phyloP scores from a whole-genome alignment of 2,888 invertebrate genomes.

The Bhutanitis thaidina region DNA sequence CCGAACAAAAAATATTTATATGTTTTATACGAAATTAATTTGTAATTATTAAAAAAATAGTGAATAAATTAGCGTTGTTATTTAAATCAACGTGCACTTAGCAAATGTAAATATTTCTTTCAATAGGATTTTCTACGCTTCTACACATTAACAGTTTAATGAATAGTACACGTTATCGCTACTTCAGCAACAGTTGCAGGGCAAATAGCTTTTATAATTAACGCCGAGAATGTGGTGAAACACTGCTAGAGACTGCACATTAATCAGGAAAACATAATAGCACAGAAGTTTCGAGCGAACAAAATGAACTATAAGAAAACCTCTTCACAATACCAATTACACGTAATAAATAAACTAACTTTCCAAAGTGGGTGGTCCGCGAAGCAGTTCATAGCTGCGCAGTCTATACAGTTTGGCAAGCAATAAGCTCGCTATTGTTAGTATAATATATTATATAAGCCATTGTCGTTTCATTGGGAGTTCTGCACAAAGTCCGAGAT shows the following conservation, averaged over 20 bases:
- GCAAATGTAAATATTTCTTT: constrained; percentile 1
- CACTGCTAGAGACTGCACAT: constrained; percentile 10
- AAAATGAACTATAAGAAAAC: constrained; percentile 14
- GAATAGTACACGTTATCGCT: constrained; percentile 15
- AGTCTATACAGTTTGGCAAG: constrained; percentile 27
- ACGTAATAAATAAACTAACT: constrained; percentile 22
- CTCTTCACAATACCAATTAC: constrained; percentile 14
- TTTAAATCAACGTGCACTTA: too few relatives aligned
- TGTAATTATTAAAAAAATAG: too few relatives aligned
- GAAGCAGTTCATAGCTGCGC: constrained; percentile 17
- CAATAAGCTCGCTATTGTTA: constrained; percentile 38
- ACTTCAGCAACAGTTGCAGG: constrained; percentile 17
- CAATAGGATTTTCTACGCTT: constrained; percentile 1
- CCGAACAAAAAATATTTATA: too few relatives aligned
- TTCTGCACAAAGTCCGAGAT: constrained; percentile 28
- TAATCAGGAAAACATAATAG: constrained; percentile 17
- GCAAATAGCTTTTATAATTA: constrained; percentile 22
- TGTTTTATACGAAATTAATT: too few relatives aligned
- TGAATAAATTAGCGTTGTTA: too few relatives aligned
- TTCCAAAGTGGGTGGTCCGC: constrained; percentile 12
- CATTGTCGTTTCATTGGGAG: constrained; percentile 31
- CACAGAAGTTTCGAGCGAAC: constrained; percentile 11
- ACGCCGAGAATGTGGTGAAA: constrained; percentile 11
- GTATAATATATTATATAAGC: constrained; percentile 26
- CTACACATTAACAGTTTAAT: constrained; percentile 10